A percentile compares a stretch with the other conserved stretches of the same genome.
These are phyloP conservation scores for Phaethornis superciliosus DNA, from an alignment of 2,113 vertebrate species.

Conservation along the genomic window DNA sequence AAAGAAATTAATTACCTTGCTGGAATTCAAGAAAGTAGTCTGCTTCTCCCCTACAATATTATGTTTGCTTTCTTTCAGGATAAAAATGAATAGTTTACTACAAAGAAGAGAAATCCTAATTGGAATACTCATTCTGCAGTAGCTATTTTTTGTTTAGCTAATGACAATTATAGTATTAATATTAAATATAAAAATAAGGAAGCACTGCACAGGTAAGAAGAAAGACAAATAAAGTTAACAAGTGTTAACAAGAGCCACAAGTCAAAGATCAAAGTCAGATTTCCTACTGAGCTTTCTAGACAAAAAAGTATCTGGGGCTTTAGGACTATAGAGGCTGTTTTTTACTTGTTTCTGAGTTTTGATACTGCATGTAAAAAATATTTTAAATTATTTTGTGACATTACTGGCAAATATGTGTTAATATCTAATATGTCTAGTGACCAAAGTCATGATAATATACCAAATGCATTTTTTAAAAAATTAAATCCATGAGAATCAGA, in stretches of 20 bases:
- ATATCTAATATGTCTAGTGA: not conserved
- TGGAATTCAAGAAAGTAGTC: not conserved
- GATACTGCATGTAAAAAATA: not conserved
- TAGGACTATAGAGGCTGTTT: not conserved
- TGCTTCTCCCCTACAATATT: not conserved
- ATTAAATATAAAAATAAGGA: not conserved
- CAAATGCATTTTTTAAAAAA: not conserved
- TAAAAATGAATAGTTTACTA: not conserved
- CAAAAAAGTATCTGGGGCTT: not conserved
- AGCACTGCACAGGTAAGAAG: not conserved
- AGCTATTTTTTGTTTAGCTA: slow-evolving; percentile 3
- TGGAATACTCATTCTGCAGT: not conserved
- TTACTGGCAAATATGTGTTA: not conserved
- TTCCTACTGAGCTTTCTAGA: not conserved
- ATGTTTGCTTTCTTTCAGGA: not conserved
- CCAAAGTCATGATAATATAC: not conserved
- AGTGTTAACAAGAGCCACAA: not conserved
- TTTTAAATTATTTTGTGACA: not conserved
- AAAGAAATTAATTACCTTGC: not conserved
- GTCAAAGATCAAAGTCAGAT: not conserved
- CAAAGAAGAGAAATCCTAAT: not conserved
- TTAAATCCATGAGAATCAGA: not conserved
- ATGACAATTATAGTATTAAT: not conserved
- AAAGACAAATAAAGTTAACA: not conserved
- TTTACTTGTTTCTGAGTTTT: not conserved